Conservation (phyloP, 2,888 invertebrate species). For the Leptinotarsa rubiginosa region DNA sequence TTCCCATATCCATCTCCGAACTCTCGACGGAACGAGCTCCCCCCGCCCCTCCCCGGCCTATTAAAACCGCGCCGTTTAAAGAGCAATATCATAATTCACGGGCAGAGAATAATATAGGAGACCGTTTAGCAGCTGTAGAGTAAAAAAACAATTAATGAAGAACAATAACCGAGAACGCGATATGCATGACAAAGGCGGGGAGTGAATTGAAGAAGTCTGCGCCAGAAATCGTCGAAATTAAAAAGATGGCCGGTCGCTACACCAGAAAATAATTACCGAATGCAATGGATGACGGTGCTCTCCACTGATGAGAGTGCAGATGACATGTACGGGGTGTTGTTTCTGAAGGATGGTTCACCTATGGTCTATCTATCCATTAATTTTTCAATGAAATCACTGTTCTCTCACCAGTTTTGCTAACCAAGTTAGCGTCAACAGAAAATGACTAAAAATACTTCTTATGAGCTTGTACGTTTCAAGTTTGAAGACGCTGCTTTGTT, state of each 20-base stretch:
- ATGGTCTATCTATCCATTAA: too few species aligned
- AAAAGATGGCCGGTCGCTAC: constrained; percentile 58
- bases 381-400: too few species aligned
- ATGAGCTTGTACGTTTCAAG: too few species aligned
- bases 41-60: constrained; percentile 27
- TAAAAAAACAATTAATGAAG: constrained; percentile 55
- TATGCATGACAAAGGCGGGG: constrained; percentile 59
- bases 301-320: not conserved
- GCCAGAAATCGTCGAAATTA: constrained; percentile 60
- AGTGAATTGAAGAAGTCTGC: constrained; percentile 55
- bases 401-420: too few species aligned
- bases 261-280: constrained; percentile 51
- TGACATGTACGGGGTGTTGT: not conserved
- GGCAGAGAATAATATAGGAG: constrained; percentile 36
- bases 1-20: constrained; percentile 6
- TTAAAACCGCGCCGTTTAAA: constrained; percentile 41
- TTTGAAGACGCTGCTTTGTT: too few species aligned
- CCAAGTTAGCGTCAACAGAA: too few species aligned
- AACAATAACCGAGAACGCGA: constrained; percentile 58
- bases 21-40: constrained; percentile 9
- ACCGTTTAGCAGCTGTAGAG: constrained; percentile 28
- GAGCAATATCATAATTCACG: constrained; percentile 49
- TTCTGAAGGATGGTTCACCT: too few species aligned
- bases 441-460: too few species aligned
- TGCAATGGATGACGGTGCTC: constrained; percentile 7